Conservation (phyloP, 2,113 vertebrate species). For the Lonchura striata region DNA sequence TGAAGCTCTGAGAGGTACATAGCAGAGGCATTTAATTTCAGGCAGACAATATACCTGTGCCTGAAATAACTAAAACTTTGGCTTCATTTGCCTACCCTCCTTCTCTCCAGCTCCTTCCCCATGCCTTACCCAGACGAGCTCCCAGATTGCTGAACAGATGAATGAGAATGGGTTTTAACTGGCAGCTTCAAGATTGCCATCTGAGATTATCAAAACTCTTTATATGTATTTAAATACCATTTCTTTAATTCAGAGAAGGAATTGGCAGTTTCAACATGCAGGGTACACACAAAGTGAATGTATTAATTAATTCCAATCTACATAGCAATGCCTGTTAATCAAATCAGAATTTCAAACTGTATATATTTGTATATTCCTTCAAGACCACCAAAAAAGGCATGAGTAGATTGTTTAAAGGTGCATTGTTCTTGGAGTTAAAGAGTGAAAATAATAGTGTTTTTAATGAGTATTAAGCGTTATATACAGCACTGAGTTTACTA, state of each 20-base stretch:
- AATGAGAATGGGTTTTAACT: background rate
- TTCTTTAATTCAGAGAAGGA: background rate
- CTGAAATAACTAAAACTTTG: background rate
- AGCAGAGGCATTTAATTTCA: background rate
- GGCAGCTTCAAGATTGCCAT: background rate
- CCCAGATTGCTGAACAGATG: background rate
- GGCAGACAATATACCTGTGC: background rate
- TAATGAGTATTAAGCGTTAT: background rate
- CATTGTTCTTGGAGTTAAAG: background rate
- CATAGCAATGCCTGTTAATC: background rate
- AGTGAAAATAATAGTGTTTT: background rate
- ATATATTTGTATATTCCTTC: background rate
- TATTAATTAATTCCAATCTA: constrained; percentile 6
- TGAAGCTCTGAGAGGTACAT: background rate
- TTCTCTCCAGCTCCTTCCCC: background rate
- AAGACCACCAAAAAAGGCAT: background rate
- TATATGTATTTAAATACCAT: background rate
- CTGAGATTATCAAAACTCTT: background rate
- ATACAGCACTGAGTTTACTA: background rate
- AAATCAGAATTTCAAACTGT: background rate
- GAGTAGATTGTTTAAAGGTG: background rate
- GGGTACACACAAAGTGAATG: background rate
- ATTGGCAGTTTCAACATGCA: background rate
- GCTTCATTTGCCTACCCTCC: background rate
- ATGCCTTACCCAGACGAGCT: background rate